These are phyloP conservation scores for Drosophila setifemur DNA, from an alignment of 1,140 invertebrate species.

Conservation along the genomic window DNA sequence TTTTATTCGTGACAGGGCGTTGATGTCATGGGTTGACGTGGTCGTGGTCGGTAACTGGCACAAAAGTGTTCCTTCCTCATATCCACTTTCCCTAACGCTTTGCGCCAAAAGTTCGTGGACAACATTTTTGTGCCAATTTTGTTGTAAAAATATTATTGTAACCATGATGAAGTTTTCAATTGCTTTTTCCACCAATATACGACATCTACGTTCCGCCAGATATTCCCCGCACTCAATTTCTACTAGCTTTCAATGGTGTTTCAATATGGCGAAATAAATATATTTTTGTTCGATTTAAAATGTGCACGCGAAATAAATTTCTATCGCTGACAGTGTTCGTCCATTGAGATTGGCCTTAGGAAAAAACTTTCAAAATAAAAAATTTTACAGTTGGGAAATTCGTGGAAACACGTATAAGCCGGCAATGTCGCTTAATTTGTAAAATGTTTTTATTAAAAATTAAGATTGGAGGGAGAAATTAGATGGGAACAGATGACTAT, in stretches of 20 bases:
- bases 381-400: no score
- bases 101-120: slow-evolving; percentile 66
- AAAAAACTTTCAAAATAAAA: slow-evolving; percentile 67
- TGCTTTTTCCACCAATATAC: slow-evolving; percentile 63
- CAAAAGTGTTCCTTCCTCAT: slow-evolving; percentile 36
- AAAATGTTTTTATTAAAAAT: slow-evolving; percentile 41
- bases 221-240: neutral
- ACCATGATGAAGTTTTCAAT: slow-evolving; percentile 80
- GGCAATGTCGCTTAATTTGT: slow-evolving; percentile 59
- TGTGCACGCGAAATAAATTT: slow-evolving; percentile 74
- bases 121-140: slow-evolving; percentile 81
- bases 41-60: slow-evolving; percentile 57
- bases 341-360: slow-evolving; percentile 18
- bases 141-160: slow-evolving; percentile 78
- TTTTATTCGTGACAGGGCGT: slow-evolving; percentile 60
- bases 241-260: slow-evolving; percentile 6
- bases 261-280: slow-evolving; percentile 63
- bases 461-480: neutral
- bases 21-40: slow-evolving; percentile 39
- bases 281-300: slow-evolving; percentile 76
- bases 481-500: no score
- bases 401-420: slow-evolving; percentile 50
- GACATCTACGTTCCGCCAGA: slow-evolving; percentile 15
- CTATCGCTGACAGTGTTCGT: slow-evolving; percentile 37
- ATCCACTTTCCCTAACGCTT: slow-evolving; percentile 54